These are phyloP conservation scores for Hylaea fasciaria DNA, from an alignment of 2,888 invertebrate genomes.

Conservation along the genomic window DNA sequence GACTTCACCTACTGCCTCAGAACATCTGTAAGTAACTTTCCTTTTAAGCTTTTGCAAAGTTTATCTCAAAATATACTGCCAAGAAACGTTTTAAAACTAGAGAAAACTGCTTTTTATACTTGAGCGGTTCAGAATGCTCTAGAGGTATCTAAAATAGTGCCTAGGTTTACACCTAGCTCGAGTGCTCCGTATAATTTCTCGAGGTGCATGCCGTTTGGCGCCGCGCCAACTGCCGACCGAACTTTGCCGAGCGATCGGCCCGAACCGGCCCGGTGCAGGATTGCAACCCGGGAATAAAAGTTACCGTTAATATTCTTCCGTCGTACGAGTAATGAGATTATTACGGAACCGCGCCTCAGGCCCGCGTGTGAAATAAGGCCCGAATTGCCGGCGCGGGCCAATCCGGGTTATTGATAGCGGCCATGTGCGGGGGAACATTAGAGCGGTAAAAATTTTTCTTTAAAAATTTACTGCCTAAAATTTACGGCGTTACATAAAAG, in stretches of 20 bases:
- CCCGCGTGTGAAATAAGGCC: conserved; percentile 5
- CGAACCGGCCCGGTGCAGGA: conserved; percentile 6
- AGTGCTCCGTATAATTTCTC: conserved; percentile 29
- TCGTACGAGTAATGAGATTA: conserved; percentile 39
- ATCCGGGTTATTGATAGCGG: conserved; percentile 7
- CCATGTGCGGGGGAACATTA: conserved; percentile 1
- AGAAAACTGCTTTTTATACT: conserved; percentile 31
- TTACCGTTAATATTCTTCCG: conserved; percentile 37
- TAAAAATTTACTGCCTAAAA: conserved; percentile 1
- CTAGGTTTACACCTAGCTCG: conserved; percentile 32
- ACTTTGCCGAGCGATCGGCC: conserved; percentile 13
- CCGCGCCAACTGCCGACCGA: conserved; percentile 21
- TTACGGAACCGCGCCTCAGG: conserved; percentile 22
- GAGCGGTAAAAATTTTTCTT: neutral
- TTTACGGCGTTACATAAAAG: too few species aligned
- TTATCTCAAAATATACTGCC: conserved; percentile 4
- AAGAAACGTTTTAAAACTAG: conserved; percentile 25
- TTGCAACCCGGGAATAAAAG: conserved; percentile 5
- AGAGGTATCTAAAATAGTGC: conserved; percentile 31
- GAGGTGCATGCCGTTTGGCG: conserved; percentile 31
- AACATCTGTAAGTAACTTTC: conserved; percentile 5
- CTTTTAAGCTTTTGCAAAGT: conserved; percentile 6
- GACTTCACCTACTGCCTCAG: neutral
- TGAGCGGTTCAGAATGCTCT: conserved; percentile 30
- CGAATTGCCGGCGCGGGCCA: conserved; percentile 3